phyloP scores from a whole-genome alignment of 2,797 vertebrate genomes.

The Sternarchorhynchus goeldii region DNA sequence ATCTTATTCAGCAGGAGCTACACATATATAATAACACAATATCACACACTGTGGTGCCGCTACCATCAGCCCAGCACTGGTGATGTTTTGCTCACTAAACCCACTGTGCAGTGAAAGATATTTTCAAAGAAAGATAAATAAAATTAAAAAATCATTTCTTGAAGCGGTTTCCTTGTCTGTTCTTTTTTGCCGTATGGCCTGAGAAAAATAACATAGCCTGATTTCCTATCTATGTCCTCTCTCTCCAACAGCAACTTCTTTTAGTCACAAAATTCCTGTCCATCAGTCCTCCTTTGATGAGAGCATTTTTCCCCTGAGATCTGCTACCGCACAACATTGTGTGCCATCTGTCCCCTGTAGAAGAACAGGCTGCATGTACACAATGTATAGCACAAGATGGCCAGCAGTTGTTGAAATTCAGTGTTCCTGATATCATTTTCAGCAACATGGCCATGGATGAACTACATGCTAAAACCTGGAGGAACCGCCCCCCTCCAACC shows the following conservation, averaged over 20 bases:
- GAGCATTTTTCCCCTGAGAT: not conserved
- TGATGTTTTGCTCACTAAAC: not conserved
- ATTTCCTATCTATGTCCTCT: not conserved
- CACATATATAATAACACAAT: not conserved
- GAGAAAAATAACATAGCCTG: not conserved
- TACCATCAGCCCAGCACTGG: not conserved
- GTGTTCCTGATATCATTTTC: no score
- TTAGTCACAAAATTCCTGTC: not conserved
- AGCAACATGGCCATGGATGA: no score
- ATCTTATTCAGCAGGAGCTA: not conserved
- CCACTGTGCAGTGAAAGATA: not conserved
- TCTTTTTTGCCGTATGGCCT: not conserved
- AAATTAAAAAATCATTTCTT: not conserved
- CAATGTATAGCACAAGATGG: not conserved
- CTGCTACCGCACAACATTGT: not conserved
- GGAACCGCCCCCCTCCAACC: no score
- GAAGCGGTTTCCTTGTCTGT: not conserved
- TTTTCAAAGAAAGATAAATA: not conserved
- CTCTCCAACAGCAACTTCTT: not conserved
- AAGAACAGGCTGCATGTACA: not conserved
- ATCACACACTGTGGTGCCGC: not conserved
- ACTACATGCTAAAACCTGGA: no score
- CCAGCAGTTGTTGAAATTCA: not conserved
- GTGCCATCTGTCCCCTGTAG: conserved; percentile 1
- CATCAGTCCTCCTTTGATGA: not conserved